phyloP scores from a whole-genome alignment of 1,140 invertebrate genomes.

The Kradibia gibbosae region DNA sequence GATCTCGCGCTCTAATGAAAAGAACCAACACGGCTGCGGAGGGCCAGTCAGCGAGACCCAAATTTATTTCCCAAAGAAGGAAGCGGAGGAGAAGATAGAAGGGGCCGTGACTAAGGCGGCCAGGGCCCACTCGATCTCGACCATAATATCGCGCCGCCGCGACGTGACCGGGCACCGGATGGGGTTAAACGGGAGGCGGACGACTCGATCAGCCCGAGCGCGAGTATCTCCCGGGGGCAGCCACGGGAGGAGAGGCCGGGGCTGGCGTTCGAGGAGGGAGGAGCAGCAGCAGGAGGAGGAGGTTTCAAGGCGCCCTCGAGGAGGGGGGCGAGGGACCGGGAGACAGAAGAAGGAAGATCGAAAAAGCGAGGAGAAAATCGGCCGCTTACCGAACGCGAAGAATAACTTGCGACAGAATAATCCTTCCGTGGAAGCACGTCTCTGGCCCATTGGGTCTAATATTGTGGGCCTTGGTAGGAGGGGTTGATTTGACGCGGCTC shows the following conservation, averaged over 20 bases:
- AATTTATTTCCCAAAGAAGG: constrained; percentile 22
- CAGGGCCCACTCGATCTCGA: neutral
- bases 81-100: neutral
- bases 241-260: too few species aligned
- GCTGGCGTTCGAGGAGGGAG: neutral
- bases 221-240: neutral
- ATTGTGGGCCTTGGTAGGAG: neutral
- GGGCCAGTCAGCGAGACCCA: constrained; percentile 17
- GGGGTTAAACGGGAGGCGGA: neutral
- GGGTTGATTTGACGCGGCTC: neutral
- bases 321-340: neutral
- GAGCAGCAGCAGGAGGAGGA: neutral
- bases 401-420: constrained; percentile 47
- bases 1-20: neutral
- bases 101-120: neutral
- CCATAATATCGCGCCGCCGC: neutral
- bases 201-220: neutral
- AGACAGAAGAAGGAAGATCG: neutral
- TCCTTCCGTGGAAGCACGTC: constrained; percentile 45
- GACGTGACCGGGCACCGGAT: neutral
- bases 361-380: constrained; percentile 46
- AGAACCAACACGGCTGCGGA: constrained; percentile 26
- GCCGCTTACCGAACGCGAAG: constrained; percentile 54
- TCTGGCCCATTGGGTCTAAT: constrained; percentile 34
- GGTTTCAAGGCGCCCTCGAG: neutral